Conservation (phyloP, 2,113 vertebrate genomes). For the Lichenostomus cassidix region DNA sequence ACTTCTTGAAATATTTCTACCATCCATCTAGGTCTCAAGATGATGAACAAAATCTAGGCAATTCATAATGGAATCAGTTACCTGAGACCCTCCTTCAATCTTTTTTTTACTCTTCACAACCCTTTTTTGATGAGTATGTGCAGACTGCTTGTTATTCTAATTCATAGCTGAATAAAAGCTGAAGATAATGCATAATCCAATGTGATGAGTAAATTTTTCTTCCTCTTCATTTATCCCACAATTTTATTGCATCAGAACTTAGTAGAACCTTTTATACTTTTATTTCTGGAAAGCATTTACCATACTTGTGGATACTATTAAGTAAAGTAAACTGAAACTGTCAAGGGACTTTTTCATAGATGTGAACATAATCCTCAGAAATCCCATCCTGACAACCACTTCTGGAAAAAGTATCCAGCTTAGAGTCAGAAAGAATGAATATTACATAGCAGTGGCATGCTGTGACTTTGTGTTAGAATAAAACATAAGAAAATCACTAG, state of each 20-base stretch:
- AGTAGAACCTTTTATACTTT: background rate
- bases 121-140: background rate
- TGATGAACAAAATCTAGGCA: background rate
- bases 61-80: background rate
- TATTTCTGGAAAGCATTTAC: background rate
- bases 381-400: background rate
- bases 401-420: background rate
- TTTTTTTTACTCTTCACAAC: background rate
- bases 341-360: background rate
- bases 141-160: background rate
- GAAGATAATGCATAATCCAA: background rate
- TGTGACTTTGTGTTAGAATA: slow-evolving; percentile 3
- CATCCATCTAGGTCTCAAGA: background rate
- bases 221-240: background rate
- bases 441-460: background rate
- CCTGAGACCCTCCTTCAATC: background rate
- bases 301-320: background rate
- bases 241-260: background rate
- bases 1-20: background rate
- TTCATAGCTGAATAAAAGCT: background rate
- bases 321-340: background rate
- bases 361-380: background rate
- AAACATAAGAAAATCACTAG: background rate
- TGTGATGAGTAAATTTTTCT: background rate
- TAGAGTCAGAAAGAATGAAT: background rate